phyloP scores from a whole-genome alignment of 2,797 vertebrate species.

The Xenops minutus region DNA sequence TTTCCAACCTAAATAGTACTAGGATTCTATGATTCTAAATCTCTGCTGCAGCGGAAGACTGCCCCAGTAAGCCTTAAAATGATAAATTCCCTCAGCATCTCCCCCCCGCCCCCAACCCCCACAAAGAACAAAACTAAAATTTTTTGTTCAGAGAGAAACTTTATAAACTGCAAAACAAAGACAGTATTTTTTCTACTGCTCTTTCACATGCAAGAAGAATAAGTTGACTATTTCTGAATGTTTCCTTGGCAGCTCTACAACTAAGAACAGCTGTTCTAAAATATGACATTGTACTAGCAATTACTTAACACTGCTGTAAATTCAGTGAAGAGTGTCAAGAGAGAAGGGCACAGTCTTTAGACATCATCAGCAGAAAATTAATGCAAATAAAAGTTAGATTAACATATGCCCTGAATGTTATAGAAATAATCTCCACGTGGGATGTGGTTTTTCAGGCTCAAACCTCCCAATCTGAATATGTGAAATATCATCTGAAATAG shows the following conservation, averaged over 20 bases:
- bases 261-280: slow-evolving; percentile 45
- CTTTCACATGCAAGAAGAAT: neutral
- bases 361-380: slow-evolving; percentile 28
- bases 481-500: neutral
- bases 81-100: neutral
- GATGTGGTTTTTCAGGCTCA: neutral
- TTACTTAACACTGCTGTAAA: slow-evolving; percentile 6
- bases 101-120: too few relatives aligned
- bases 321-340: slow-evolving; percentile 15
- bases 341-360: slow-evolving; percentile 11
- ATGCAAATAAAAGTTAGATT: slow-evolving; percentile 3
- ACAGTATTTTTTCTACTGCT: neutral
- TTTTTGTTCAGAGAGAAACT: neutral
- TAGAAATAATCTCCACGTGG: neutral
- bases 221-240: slow-evolving; percentile 6
- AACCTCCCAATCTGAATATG: neutral
- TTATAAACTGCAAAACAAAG: neutral
- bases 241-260: neutral
- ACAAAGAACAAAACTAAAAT: neutral
- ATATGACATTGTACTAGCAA: slow-evolving; percentile 16
- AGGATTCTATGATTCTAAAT: neutral
- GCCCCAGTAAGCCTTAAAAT: neutral
- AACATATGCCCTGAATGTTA: neutral
- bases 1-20: neutral
- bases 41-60: neutral